A percentile compares a stretch with the other conserved stretches of the same genome.
Conservation (phyloP, 2,113 vertebrate genomes). For the Carassius gibelio region DNA sequence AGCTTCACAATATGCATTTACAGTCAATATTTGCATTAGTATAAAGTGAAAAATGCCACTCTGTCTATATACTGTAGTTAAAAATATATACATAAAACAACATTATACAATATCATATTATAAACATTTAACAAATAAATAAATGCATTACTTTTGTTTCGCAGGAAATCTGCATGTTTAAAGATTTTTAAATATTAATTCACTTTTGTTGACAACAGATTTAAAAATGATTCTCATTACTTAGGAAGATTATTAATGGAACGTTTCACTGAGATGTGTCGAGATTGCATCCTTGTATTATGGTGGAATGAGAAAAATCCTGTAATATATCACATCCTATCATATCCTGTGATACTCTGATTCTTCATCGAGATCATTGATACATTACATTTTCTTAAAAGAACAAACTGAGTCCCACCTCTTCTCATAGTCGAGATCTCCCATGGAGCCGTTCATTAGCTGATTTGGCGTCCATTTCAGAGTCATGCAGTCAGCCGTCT, state of each 20-base stretch:
- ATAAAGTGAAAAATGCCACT: not conserved
- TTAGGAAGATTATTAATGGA: not conserved
- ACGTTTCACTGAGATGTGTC: not conserved
- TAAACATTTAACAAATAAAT: not conserved
- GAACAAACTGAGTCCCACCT: constrained; percentile 75
- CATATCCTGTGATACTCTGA: not conserved
- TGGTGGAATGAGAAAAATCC: not conserved
- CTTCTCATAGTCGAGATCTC: constrained; percentile 93
- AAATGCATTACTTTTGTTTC: not conserved
- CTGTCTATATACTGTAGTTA: not conserved
- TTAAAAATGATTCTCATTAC: not conserved
- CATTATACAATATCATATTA: too few species aligned
- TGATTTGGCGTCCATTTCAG: constrained; percentile 99
- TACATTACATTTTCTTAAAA: not conserved
- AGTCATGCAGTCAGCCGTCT: constrained; percentile 92
- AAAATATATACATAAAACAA: not conserved
- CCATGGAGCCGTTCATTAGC: constrained; percentile 95
- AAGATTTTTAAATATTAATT: not conserved
- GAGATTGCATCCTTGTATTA: not conserved
- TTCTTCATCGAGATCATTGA: not conserved
- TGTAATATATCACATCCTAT: not conserved
- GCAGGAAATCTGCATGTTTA: not conserved
- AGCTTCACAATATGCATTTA: not conserved
- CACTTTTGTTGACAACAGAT: not conserved
- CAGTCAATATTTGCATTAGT: not conserved